Conservation (phyloP, 2,797 vertebrate species). For the Melanotaenia maccullochi region DNA sequence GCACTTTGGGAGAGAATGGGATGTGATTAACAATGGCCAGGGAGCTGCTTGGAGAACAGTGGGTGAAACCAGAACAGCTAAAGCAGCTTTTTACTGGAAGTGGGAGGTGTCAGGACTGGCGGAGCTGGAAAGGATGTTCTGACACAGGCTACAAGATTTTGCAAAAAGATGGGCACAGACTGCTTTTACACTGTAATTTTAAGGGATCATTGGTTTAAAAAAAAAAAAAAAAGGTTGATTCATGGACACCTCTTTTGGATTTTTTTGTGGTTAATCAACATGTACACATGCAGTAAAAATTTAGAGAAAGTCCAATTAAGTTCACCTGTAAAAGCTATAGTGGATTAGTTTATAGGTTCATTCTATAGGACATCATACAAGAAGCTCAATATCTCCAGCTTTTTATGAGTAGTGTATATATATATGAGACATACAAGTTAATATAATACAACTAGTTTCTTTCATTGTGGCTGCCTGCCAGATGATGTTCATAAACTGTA, state of each 20-base stretch:
- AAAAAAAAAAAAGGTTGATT: background rate
- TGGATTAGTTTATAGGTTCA: background rate
- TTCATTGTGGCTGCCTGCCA: slow-evolving; percentile 22
- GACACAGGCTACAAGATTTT: slow-evolving; percentile 17
- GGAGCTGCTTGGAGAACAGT: slow-evolving; percentile 56
- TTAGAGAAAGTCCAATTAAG: background rate
- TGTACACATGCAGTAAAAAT: background rate
- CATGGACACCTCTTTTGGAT: no score
- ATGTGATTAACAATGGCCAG: slow-evolving; percentile 72
- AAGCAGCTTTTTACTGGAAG: slow-evolving; percentile 51
- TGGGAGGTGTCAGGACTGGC: slow-evolving; percentile 8
- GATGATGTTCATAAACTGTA: slow-evolving; percentile 16
- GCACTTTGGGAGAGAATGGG: slow-evolving; percentile 66
- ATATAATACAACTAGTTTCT: background rate
- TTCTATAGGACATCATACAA: background rate
- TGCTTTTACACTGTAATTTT: background rate
- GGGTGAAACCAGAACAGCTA: slow-evolving; percentile 44
- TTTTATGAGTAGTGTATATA: no score
- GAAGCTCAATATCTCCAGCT: background rate
- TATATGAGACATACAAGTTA: background rate
- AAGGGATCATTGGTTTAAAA: background rate
- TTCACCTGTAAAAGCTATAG: background rate
- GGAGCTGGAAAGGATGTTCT: slow-evolving; percentile 30
- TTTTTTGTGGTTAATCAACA: no score
- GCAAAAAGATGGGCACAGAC: background rate